Percentiles rank a stretch among this genome's conserved stretches.
Conservation (phyloP, 2,797 vertebrate genomes). For the Novumbra hubbsi region DNA sequence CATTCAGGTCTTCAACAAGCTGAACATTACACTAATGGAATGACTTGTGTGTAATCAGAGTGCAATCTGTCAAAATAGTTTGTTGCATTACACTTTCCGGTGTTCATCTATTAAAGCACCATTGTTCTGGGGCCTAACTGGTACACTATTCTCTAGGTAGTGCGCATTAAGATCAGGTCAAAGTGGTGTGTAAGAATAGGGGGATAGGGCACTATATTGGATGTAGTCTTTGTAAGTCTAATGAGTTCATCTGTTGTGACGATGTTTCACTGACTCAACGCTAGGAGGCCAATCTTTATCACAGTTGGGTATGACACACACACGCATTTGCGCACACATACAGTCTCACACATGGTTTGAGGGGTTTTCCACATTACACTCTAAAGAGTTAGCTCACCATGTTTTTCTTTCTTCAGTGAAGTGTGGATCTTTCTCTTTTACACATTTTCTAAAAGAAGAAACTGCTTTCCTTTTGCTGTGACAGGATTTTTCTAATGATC, state of each 20-base stretch:
- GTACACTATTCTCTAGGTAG: too few relatives aligned
- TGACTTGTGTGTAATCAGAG: background rate
- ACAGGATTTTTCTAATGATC: slow-evolving; percentile 39
- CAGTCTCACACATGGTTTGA: slow-evolving; percentile 13
- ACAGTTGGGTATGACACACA: slow-evolving; percentile 6
- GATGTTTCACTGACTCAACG: slow-evolving; percentile 17
- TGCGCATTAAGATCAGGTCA: too few relatives aligned
- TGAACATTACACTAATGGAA: background rate
- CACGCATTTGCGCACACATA: background rate
- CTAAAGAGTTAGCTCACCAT: slow-evolving; percentile 17
- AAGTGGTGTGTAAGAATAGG: too few relatives aligned
- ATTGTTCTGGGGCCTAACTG: background rate
- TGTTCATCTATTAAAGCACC: slow-evolving; percentile 29
- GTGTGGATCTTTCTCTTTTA: slow-evolving; percentile 11
- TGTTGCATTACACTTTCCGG: slow-evolving; percentile 1
- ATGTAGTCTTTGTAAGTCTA: slow-evolving; percentile 24
- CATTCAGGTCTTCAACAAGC: background rate
- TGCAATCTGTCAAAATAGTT: too few relatives aligned
- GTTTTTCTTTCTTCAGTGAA: slow-evolving; percentile 11
- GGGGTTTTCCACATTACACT: slow-evolving; percentile 23
- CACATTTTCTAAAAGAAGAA: background rate
- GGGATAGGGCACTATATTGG: too few relatives aligned
- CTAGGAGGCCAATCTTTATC: slow-evolving; percentile 30
- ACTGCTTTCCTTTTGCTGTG: slow-evolving; percentile 14
- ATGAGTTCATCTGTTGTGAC: slow-evolving; percentile 27